Conservation (phyloP, 2,888 invertebrate species). For the Pollenia labialis region DNA sequence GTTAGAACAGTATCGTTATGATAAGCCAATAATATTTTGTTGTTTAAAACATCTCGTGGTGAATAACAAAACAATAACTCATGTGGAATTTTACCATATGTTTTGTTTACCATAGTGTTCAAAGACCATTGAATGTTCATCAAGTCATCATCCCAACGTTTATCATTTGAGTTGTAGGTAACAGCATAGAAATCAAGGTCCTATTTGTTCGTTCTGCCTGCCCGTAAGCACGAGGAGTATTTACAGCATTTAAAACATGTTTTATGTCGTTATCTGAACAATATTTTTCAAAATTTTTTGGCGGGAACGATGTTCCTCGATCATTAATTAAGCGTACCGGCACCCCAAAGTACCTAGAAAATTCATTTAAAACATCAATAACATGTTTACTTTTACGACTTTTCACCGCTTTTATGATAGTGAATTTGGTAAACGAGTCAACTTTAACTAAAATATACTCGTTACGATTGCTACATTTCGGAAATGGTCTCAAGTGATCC, state of each 20-base stretch:
- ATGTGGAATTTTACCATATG: constrained; percentile 9
- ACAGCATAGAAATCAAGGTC: constrained; percentile 34
- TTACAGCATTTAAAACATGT: constrained; percentile 44
- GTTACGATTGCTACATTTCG: constrained; percentile 28
- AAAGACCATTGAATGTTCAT: constrained; percentile 28
- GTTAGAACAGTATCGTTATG: too few relatives aligned
- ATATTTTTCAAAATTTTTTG: too few relatives aligned
- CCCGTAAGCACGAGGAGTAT: too few relatives aligned
- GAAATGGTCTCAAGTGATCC: constrained; percentile 34
- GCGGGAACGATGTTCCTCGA: constrained; percentile 1
- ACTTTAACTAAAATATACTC: constrained; percentile 29
- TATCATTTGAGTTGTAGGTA: constrained; percentile 30
- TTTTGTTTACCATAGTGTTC: constrained; percentile 28
- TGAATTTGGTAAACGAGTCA: constrained; percentile 8
- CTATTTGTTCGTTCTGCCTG: not conserved
- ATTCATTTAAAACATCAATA: constrained; percentile 25
- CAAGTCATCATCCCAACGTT: constrained; percentile 27
- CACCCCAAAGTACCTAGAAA: constrained; percentile 27
- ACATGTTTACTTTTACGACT: constrained; percentile 31
- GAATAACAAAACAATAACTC: too few relatives aligned
- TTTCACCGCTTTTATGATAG: too few relatives aligned
- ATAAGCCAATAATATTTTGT: too few relatives aligned
- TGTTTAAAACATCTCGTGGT: too few relatives aligned
- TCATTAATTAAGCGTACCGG: constrained; percentile 72
- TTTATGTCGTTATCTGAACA: constrained; percentile 32